Base-by-base conservation (phyloP, 2,113 vertebrate genomes). In the Neoarius graeffei region DNA sequence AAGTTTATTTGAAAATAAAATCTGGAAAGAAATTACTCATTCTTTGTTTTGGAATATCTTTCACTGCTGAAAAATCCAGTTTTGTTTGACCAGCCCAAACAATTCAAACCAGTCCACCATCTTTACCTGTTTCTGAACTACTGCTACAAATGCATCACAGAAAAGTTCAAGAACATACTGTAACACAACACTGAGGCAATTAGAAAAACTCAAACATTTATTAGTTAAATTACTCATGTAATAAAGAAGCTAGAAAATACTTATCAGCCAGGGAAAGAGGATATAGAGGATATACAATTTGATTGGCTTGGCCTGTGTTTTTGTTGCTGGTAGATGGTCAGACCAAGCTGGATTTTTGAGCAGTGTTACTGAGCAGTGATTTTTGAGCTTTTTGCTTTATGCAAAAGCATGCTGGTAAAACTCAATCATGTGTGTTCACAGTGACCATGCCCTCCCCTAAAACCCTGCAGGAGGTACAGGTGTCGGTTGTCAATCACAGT, bases 391-490 rank as follows among this genome's bases (percentile, higher is more conserved):
- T 42, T 42, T 42, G 42, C 42, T 42, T 42, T 3, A 42, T 42
- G 19, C 20, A 52, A 76, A 50, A 48, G 42, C 35, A 74, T 48
- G 17, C 25, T 27, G 19, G 25, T 87, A 50, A 67, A n/a, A 48
- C 20, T 62, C n/a, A 0, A 11, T 48, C 62, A 23, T 84, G 48
- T 13, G 5, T 87, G 56, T 85, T 42, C 19, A 1, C 88, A 95
- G 93, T 8, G 2, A 0, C 64, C 0, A 80, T 93, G 1, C 62
- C 92, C 0, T 73, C 0, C 14, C 92, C 95, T 0, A 5, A 88
- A 85, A 81, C 0, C 0, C 91, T 96, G 20, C 95, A 94, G 93
- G 91, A 95, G 80, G 95, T 95, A 7, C 13, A 91, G 19, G 7
- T 94, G 19, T 90, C 91, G 0, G 66, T 93, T 52, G 88, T 94